Evolutionary conservation across 2,113 vertebrate genomes (phyloP).

Genomic region (Myiagra hebetior): DNA sequence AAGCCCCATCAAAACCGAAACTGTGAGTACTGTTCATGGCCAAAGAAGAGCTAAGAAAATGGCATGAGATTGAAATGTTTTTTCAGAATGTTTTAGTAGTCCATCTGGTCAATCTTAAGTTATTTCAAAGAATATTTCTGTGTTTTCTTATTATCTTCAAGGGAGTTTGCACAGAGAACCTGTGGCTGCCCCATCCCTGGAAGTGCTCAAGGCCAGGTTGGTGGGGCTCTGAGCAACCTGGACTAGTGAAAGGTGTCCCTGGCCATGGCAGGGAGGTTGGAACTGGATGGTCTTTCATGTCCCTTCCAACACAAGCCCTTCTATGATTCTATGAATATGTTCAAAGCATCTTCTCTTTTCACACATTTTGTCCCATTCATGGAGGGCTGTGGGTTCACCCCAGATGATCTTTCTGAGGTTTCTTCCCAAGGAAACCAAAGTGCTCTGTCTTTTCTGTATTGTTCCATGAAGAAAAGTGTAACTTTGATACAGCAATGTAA

Average conservation of each 20-base stretch:
- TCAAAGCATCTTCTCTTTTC: not conserved
- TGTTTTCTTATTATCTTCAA: not conserved
- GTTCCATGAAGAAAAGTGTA: not conserved
- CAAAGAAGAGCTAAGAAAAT: not conserved
- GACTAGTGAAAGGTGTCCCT: not conserved
- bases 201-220: not conserved
- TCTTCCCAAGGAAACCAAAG: not conserved
- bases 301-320: not conserved
- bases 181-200: not conserved
- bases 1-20: not conserved
- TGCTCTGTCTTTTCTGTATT: not conserved
- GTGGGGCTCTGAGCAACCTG: not conserved
- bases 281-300: not conserved
- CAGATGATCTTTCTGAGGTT: not conserved
- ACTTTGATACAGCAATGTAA: not conserved
- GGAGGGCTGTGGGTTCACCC: not conserved
- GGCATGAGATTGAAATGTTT: not conserved
- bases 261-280: not conserved
- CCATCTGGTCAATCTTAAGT: not conserved
- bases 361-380: not conserved
- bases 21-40: not conserved
- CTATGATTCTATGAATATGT: not conserved
- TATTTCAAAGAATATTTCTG: not conserved
- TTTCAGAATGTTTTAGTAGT: not conserved
- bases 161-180: not conserved